Percentiles rank a stretch among this genome's conserved stretches.
Conservation (phyloP, 1,140 invertebrate genomes). For the Monochamus saltuarius region DNA sequence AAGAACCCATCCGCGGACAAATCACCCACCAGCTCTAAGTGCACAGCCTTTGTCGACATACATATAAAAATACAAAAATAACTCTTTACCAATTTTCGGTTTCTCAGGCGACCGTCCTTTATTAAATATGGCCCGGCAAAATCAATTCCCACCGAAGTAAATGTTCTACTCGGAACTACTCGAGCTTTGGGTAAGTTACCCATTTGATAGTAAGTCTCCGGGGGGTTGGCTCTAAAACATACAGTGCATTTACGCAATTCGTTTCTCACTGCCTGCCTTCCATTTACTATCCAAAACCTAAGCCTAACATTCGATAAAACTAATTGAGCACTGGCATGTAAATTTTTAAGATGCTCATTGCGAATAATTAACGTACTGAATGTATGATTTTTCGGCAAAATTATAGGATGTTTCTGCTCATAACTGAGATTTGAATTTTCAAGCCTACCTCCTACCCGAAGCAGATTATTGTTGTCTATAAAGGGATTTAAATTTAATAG, state of each 20-base stretch:
- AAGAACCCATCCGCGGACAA: constrained; percentile 38
- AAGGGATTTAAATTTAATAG: constrained; percentile 43
- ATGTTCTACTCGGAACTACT: constrained; percentile 27
- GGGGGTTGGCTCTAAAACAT: constrained; percentile 12
- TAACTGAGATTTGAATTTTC: constrained; percentile 30
- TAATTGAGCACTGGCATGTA: constrained; percentile 18
- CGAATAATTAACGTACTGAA: constrained; percentile 28
- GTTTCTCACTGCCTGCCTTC: constrained; percentile 13
- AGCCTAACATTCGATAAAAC: constrained; percentile 20
- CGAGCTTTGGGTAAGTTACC: constrained; percentile 42
- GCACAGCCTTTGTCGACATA: constrained; percentile 38
- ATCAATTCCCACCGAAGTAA: too few relatives aligned
- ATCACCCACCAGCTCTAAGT: constrained; percentile 35
- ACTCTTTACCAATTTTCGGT: constrained; percentile 32
- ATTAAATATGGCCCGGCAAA: constrained; percentile 37
- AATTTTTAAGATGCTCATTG: constrained; percentile 25
- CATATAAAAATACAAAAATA: constrained; percentile 50
- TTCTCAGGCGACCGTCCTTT: background rate
- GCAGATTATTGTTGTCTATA: constrained; percentile 45
- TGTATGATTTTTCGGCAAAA: constrained; percentile 27
- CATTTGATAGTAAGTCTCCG: constrained; percentile 38
- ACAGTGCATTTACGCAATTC: constrained; percentile 23
- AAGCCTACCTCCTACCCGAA: constrained; percentile 49
- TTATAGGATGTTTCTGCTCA: constrained; percentile 30
- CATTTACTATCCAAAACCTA: constrained; percentile 26